Conservation (phyloP, 2,113 vertebrate genomes). For the Bombycilla garrulus region DNA sequence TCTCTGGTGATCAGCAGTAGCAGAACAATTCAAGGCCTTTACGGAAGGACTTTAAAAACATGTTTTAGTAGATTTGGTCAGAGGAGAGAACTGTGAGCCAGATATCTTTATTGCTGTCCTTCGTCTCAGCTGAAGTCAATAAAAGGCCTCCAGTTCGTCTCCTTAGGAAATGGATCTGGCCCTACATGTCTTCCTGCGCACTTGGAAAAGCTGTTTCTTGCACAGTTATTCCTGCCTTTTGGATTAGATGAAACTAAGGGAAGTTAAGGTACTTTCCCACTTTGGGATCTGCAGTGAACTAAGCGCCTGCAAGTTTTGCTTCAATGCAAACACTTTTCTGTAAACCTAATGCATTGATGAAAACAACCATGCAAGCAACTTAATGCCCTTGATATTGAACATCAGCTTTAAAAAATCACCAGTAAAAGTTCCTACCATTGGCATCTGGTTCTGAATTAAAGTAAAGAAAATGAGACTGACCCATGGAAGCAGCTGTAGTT, state of each 20-base stretch:
- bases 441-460: slow-evolving; percentile 41
- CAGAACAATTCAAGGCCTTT: background rate
- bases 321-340: background rate
- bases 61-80: background rate
- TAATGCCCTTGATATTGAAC: background rate
- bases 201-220: background rate
- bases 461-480: slow-evolving; percentile 17
- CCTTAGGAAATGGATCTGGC: background rate
- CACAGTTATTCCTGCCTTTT: background rate
- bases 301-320: background rate
- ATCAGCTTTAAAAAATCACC: slow-evolving; percentile 30
- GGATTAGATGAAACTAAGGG: background rate
- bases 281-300: background rate
- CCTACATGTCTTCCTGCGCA: background rate
- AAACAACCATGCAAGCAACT: background rate
- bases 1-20: background rate
- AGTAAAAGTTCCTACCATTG: slow-evolving; percentile 35
- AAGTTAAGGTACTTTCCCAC: background rate
- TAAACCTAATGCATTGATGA: background rate
- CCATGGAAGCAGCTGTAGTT: background rate
- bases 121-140: background rate
- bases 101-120: background rate
- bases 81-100: background rate
- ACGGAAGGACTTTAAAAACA: background rate
- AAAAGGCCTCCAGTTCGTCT: background rate